Evolutionary conservation across 2,113 vertebrate genomes (phyloP), one percentile per base, ranked within the genome.

Genomic region (Petroica traversi): DNA sequence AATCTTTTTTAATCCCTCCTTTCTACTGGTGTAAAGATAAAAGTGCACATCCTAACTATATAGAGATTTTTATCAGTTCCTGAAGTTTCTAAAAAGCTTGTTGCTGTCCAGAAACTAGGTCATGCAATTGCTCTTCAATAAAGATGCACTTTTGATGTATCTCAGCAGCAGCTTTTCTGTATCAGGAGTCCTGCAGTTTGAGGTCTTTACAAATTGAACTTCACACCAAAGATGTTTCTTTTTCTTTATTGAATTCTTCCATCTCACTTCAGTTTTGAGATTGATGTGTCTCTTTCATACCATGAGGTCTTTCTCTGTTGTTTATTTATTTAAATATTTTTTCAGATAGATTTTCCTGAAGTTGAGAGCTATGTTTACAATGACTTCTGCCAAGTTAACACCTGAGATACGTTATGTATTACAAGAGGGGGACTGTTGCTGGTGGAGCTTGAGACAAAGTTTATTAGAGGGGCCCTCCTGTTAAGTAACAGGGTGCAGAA

Each of bases 101-200:
- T 88, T 97, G 67, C 92, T 97, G 95, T 95, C 93, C 93, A 96
- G 93, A 98, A 98, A 97, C 81, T 97, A 95, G 97, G 97, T 97
- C 97, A 97, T 93, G 61, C 88, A 88, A 96, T 97, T 97, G 95
- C 97, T 98, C 90, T 92, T 94, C 94, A 97, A 95, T 97, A 97
- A 98, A 96, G 89, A 91, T 73, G 72, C 89, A 89, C 93, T 97
- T 98, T 97, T 97, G 94, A 97, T 96, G 93, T 95, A 20, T 76
- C 92, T 93, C 95, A 97, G 96, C 89, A 97, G 95, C 85, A 78
- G 78, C 59, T 75, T 88, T 80, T 95, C 89, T 97, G 86, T 95
- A 97, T 83, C n/a, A 52, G 82, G 67, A 97, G 66, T 92, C 95
- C 93, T 24, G 69, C 9, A 13, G 96, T 93, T 96, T 88, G 68